A percentile compares a stretch with the other conserved stretches of the same genome.
phyloP scores from a whole-genome alignment of 2,113 vertebrate species.

The Pangasianodon gigas region DNA sequence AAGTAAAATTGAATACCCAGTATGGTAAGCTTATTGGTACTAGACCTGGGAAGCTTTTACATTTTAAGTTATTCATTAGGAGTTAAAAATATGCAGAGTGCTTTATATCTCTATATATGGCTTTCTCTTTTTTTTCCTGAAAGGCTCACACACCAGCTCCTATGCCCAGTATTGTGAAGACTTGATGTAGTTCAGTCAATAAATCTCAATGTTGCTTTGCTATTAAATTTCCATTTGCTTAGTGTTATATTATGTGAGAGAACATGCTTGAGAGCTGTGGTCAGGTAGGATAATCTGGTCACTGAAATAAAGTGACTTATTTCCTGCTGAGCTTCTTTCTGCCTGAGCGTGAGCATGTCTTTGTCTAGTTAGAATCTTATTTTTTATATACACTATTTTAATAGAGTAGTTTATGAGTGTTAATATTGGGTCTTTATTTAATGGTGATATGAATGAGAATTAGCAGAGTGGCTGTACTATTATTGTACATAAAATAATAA shows the following conservation, averaged over 20 bases:
- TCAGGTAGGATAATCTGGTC: not conserved
- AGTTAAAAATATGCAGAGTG: not conserved
- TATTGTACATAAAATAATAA: not conserved
- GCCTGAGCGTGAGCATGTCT: not conserved
- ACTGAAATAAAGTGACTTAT: not conserved
- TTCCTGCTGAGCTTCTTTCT: not conserved
- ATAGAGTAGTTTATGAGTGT: not conserved
- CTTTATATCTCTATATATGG: not conserved
- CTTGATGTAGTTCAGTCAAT: not conserved
- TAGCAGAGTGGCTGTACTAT: not conserved
- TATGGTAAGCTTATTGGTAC: not conserved
- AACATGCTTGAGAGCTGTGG: not conserved
- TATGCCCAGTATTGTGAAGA: not conserved
- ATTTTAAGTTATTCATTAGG: not conserved
- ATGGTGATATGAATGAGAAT: not conserved
- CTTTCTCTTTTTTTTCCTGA: not conserved
- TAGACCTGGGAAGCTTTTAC: not conserved
- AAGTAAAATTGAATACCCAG: not conserved
- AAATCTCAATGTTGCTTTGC: not conserved
- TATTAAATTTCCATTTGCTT: not conserved
- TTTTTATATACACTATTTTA: not conserved
- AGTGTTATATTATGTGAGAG: not conserved
- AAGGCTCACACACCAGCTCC: not conserved
- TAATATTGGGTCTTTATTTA: not conserved
- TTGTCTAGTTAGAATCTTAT: not conserved